These are phyloP conservation scores for Mellilla xanthometata DNA, from an alignment of 2,888 invertebrate species.

Conservation along the genomic window DNA sequence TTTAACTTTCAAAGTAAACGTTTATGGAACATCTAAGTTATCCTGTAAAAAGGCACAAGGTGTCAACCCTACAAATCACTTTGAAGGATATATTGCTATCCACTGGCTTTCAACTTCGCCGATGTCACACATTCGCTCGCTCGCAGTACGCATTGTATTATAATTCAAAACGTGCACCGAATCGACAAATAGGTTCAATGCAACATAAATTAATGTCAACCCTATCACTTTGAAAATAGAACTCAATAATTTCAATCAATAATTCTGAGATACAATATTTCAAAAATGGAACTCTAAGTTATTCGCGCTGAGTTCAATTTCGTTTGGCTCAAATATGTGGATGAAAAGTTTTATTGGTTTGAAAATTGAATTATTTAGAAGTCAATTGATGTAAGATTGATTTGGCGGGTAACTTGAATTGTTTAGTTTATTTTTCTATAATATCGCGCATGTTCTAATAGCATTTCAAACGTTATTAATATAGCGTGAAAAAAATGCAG, in stretches of 20 bases:
- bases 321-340: neutral
- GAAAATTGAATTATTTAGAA: slow-evolving; percentile 12
- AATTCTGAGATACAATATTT: no score
- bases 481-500: no score
- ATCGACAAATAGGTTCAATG: slow-evolving; percentile 54
- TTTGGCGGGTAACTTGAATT: slow-evolving; percentile 1
- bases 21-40: no score
- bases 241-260: slow-evolving; percentile 27
- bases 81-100: slow-evolving; percentile 70
- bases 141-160: slow-evolving; percentile 71
- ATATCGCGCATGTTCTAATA: no score
- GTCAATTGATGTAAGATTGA: slow-evolving; percentile 1
- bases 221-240: slow-evolving; percentile 30
- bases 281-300: neutral
- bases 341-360: slow-evolving; percentile 14
- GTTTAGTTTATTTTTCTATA: neutral
- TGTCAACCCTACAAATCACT: slow-evolving; percentile 47
- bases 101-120: slow-evolving; percentile 68
- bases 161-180: slow-evolving; percentile 67
- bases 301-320: slow-evolving; percentile 7
- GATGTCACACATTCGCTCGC: slow-evolving; percentile 67
- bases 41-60: no score
- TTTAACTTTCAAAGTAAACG: no score
- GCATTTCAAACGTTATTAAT: no score
- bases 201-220: slow-evolving; percentile 20